phyloP scores from a whole-genome alignment of 2,888 invertebrate genomes.

The Drosophila peninsularis region DNA sequence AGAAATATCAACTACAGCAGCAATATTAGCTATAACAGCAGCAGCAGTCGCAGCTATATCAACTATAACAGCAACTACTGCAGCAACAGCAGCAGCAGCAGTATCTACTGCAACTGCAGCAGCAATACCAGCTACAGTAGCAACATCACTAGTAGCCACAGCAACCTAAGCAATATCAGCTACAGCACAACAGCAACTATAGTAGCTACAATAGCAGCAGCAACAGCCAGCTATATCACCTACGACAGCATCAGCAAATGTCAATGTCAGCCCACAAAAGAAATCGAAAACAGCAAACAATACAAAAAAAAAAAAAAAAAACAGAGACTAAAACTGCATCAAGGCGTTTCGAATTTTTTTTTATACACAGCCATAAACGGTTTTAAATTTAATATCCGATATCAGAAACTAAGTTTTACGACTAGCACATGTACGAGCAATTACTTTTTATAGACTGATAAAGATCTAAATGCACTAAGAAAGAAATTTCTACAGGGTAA shows the following conservation, averaged over 20 bases:
- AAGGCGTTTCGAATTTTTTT: conserved; percentile 29
- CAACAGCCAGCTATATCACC: conserved; percentile 19
- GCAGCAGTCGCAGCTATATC: no score
- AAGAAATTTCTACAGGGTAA: background rate
- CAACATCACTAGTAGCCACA: no score
- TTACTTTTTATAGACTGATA: background rate
- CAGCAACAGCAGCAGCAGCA: no score
- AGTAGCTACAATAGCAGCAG: conserved; percentile 11
- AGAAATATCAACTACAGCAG: no score
- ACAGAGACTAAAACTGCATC: conserved; percentile 37
- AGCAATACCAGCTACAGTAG: no score
- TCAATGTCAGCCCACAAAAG: conserved; percentile 77
- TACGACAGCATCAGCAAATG: conserved; percentile 70
- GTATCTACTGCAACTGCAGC: no score
- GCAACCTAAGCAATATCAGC: no score
- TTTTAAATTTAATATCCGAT: conserved; percentile 8
- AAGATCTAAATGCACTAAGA: background rate
- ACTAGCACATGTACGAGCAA: background rate
- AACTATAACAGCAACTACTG: no score
- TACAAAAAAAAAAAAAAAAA: conserved; percentile 24
- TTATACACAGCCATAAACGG: conserved; percentile 11
- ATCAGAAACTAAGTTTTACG: conserved; percentile 6
- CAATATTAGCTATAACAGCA: no score
- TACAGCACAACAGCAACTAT: no score
- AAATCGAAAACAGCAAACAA: conserved; percentile 44